These are phyloP conservation scores for Silurus glanis DNA, from an alignment of 2,113 vertebrate genomes.

Conservation along the genomic window DNA sequence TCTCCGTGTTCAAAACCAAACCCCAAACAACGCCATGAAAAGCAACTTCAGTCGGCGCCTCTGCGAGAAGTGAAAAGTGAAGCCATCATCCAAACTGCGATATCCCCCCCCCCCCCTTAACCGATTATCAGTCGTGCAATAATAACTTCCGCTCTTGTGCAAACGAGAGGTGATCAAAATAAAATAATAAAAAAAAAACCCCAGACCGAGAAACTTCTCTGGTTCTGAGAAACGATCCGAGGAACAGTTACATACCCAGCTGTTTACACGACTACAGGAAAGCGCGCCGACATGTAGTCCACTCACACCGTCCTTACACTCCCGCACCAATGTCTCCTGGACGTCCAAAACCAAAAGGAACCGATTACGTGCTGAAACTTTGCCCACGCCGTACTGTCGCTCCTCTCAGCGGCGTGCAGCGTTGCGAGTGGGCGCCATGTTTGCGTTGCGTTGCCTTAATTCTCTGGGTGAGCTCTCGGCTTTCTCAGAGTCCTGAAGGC, in stretches of 20 bases:
- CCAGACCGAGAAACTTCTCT: background rate
- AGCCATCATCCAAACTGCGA: background rate
- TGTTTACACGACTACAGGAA: slow-evolving; percentile 65
- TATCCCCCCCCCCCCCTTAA: background rate
- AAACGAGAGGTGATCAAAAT: background rate
- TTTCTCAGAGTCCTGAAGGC: slow-evolving; percentile 50
- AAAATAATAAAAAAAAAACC: too few species aligned
- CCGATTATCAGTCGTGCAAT: background rate
- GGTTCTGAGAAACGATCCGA: background rate
- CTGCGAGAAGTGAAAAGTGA: background rate
- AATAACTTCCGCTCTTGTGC: background rate
- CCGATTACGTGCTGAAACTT: slow-evolving; percentile 57
- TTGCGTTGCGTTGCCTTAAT: slow-evolving; percentile 66
- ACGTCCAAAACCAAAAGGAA: background rate
- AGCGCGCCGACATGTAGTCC: slow-evolving; percentile 73
- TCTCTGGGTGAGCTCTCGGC: slow-evolving; percentile 57
- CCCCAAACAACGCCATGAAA: background rate
- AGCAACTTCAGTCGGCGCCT: background rate
- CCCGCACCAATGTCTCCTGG: slow-evolving; percentile 22
- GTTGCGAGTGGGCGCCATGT: slow-evolving; percentile 72
- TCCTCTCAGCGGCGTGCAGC: slow-evolving; percentile 63
- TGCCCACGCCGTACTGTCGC: slow-evolving; percentile 57
- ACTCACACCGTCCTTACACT: slow-evolving; percentile 57
- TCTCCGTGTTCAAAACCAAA: background rate
- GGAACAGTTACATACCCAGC: slow-evolving; percentile 69